phyloP scores from a whole-genome alignment of 1,140 invertebrate species.

The Drosophila tani region DNA sequence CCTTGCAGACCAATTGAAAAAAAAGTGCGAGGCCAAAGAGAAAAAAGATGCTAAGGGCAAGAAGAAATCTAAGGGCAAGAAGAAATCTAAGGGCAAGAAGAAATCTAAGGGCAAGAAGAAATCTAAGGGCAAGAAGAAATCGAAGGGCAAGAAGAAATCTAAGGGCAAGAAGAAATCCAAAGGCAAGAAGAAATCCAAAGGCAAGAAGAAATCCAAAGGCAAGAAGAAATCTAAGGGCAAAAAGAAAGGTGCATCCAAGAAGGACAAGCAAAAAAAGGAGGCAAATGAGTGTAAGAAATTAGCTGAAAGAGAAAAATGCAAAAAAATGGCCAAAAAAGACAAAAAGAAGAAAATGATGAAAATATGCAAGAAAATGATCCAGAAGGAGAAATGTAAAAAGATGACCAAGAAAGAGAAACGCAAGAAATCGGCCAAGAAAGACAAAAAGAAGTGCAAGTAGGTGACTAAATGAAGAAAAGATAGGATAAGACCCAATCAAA shows the following conservation, averaged over 20 bases:
- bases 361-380: conserved; percentile 2
- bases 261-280: conserved; percentile 1
- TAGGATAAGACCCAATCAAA: too few species aligned
- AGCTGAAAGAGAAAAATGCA: conserved; percentile 14
- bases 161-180: too few species aligned
- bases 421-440: conserved; percentile 4
- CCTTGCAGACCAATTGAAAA: conserved; percentile 2
- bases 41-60: neutral
- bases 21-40: neutral
- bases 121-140: too few species aligned
- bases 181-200: too few species aligned
- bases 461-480: too few species aligned
- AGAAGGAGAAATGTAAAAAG: conserved; percentile 6
- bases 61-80: neutral
- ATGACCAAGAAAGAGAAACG: neutral
- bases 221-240: too few species aligned
- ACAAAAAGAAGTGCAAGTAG: neutral
- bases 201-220: too few species aligned
- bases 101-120: too few species aligned
- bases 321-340: conserved; percentile 11
- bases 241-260: neutral
- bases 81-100: neutral
- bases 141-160: too few species aligned
- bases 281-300: conserved; percentile 23
- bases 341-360: conserved; percentile 3